Evolutionary conservation across 1,140 invertebrate genomes (phyloP), one percentile per base, ranked within the genome.

Genomic region (Drosophila bipectinata): DNA sequence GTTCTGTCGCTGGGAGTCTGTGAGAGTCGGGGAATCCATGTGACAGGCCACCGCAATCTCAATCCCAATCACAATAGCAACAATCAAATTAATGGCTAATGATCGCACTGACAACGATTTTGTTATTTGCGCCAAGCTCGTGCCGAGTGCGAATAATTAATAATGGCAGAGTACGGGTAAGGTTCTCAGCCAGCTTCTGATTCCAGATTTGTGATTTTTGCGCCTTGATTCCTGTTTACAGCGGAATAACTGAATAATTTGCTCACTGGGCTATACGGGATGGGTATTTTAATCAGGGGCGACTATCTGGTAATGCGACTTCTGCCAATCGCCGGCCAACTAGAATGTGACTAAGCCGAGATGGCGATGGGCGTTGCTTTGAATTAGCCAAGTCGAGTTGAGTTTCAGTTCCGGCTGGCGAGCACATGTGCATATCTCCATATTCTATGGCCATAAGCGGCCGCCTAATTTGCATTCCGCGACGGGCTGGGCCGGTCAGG

Each of bases 321-420:
- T 68, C 45, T 55, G 66, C 44, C 37, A 15, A 18, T 44, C 44
- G 18, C 44, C 44, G 9, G 26, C 32, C 15, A 41, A 52, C 53
- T 39, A 24, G 45, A 44, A 51, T 72, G 64, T 80, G 77, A 79
- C 61, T 72, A 56, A 73, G 58, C 44, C 45, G n/a, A 44, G 44
- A 34, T 52, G 28, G 45, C 45, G 54, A 63, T 51, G 63, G 81
- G 73, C 77, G 73, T 71, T 78, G 64, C 63, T 52, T 63, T n/a
- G 34, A 37, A 34, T 32, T 37, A 32, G 54, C 32, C 61, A 55
- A 61, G 51, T 63, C 41, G 8, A 44, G 41, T 44, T 15, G 15
- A 44, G 41, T 44, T 44, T 44, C 48, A 87, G 82, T 87, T 87
- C 82, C 82, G 83, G 83, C 72, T 88, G 41, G 37, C 63, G 72